Base-by-base conservation (phyloP, 64 coral and sea anemone genomes). In the Pocillopora damicornis region DNA sequence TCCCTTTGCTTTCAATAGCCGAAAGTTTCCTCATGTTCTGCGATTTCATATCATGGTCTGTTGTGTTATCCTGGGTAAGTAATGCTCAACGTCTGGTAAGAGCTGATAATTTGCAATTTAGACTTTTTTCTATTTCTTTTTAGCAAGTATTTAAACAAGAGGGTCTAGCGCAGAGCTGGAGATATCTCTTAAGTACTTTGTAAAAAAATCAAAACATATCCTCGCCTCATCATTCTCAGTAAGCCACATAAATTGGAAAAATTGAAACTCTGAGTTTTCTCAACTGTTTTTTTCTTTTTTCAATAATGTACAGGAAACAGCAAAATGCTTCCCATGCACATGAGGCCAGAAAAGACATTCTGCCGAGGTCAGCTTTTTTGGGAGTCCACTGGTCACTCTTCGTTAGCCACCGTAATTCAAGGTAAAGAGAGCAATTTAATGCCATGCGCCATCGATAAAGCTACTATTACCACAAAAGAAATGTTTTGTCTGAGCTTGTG, bases 41-140 rank as follows among this genome's bases (percentile, higher is more conserved):
- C 93, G 97, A 14, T 99, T 99, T 88, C 90, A 99, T 61, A 78
- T 99, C 45, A 88, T 99, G 60, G 45, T 99, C 58, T 86, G 93
- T 76, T 99, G 93, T n/a, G 87, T 94, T 51, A 18, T 92, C 51
- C 80, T 93, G 51, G 90, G 97, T 99, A 61, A 95, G 91, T 51
- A 7, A 51, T 51, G 42, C 42, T 51, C 7, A 4, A 51, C 7
- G 2, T 51, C 42, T 51, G 42, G 42, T 51, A 51, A 4, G 7
- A 51, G 7, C 2, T 51, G 42, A 51, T 51, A 7, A 51, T 20
- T 51, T 63, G 25, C 14, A 1, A 13, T 10, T 14, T 60, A 2
- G 11, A 23, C 76, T 18, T 91, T 51, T 4, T 51, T 51, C 42
- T 2, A 30, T 30, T 30, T 30, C 30, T 30, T 30, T 30, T 30